These are phyloP conservation scores for Alosa alosa DNA, from an alignment of 2,113 vertebrate species.

Conservation along the genomic window DNA sequence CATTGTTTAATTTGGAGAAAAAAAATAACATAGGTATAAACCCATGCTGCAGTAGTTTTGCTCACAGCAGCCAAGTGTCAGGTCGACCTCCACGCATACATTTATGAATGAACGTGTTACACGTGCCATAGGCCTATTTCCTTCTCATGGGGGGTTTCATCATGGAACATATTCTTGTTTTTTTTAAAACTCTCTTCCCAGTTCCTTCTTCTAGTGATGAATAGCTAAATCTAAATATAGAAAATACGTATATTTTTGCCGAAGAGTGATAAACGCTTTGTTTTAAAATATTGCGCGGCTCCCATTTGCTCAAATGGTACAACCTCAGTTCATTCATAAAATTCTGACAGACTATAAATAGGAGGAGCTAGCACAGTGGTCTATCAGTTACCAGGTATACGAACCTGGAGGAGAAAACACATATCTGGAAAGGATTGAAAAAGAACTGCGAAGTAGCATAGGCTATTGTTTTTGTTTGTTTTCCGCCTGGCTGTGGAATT, in stretches of 20 bases:
- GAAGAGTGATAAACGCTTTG: background rate
- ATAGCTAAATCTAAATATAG: background rate
- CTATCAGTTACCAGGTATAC: slow-evolving; percentile 73
- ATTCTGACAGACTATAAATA: slow-evolving; percentile 75
- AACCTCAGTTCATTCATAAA: slow-evolving; percentile 81
- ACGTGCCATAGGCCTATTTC: slow-evolving; percentile 12
- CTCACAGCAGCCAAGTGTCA: background rate
- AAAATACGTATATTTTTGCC: slow-evolving; percentile 19
- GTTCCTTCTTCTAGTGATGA: background rate
- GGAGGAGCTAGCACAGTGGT: slow-evolving; percentile 70
- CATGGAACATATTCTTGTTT: background rate
- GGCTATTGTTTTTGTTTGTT: background rate
- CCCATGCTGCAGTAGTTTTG: slow-evolving; percentile 38
- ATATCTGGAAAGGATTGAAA: slow-evolving; percentile 2
- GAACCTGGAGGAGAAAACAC: slow-evolving; percentile 68
- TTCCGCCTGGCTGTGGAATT: background rate
- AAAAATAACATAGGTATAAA: no score
- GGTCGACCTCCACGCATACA: background rate
- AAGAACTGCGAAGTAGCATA: background rate
- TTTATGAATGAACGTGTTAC: slow-evolving; percentile 49
- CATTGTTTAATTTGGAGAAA: no score
- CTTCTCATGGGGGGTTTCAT: slow-evolving; percentile 16
- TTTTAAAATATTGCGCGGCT: background rate
- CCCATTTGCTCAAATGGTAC: slow-evolving; percentile 62
- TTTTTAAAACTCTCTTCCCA: background rate